Conservation (phyloP, 2,797 vertebrate genomes). For the Hippocampus kuda region DNA sequence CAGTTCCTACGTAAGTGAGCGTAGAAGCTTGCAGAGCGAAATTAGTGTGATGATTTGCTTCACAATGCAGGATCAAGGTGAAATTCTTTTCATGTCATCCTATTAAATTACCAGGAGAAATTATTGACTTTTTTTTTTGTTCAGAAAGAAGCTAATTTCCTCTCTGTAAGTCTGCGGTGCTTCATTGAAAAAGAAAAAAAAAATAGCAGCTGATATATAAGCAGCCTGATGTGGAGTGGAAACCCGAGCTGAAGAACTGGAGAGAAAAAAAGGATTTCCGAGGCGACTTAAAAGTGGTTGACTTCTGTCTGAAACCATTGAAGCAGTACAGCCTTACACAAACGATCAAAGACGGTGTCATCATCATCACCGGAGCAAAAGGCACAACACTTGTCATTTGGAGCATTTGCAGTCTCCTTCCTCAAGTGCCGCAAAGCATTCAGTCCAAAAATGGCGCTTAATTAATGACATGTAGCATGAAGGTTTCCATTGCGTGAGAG, state of each 20-base stretch:
- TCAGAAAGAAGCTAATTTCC: constrained; percentile 13
- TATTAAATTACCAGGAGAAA: constrained; percentile 14
- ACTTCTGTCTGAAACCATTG: constrained; percentile 10
- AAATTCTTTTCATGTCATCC: constrained; percentile 12
- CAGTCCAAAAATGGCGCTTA: constrained; percentile 11
- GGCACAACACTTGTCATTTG: not conserved
- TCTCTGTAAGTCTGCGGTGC: constrained; percentile 15
- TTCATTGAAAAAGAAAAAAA: constrained; percentile 22
- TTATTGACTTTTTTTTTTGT: constrained; percentile 16
- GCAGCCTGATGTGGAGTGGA: constrained; percentile 14
- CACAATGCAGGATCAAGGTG: constrained; percentile 20
- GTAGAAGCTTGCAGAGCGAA: constrained; percentile 21
- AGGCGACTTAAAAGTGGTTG: constrained; percentile 13
- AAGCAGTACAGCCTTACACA: constrained; percentile 23
- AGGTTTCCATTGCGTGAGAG: not conserved
- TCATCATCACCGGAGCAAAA: not conserved
- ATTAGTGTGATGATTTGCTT: constrained; percentile 33
- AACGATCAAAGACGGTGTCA: constrained; percentile 6
- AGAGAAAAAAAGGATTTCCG: not conserved
- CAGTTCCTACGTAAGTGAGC: constrained; percentile 17
- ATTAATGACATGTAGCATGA: constrained; percentile 1
- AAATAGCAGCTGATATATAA: constrained; percentile 34
- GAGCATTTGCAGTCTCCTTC: not conserved
- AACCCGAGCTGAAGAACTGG: constrained; percentile 8
- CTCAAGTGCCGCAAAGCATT: not conserved